Percentiles rank a stretch among this genome's conserved stretches.
phyloP scores from a whole-genome alignment of 2,888 invertebrate genomes.

The Metallyticus violacea region DNA sequence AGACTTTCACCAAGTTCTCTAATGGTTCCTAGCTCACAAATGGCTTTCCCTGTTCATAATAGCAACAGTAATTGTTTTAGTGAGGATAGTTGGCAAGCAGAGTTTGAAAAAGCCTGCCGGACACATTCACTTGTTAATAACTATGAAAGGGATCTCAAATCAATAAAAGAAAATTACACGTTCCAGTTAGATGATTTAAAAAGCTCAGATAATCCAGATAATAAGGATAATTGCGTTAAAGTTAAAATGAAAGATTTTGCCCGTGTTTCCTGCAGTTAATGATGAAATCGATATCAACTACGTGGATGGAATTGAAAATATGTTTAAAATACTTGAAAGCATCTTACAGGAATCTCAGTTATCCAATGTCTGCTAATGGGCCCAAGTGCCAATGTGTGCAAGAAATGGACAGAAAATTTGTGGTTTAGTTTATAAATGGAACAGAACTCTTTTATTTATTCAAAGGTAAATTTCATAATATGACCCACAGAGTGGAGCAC shows the following conservation, averaged over 20 bases:
- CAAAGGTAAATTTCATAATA: no score
- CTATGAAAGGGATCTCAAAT: conserved; percentile 62
- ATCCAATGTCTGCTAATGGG: conserved; percentile 17
- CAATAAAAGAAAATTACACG: conserved; percentile 58
- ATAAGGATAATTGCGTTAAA: conserved; percentile 53
- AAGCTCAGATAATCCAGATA: conserved; percentile 37
- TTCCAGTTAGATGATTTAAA: conserved; percentile 57
- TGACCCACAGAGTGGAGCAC: no score
- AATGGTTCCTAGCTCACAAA: conserved; percentile 5
- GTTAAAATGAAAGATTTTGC: conserved; percentile 94
- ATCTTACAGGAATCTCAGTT: conserved; percentile 55
- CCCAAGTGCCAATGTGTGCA: not conserved
- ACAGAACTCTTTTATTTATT: no score
- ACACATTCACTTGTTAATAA: conserved; percentile 67
- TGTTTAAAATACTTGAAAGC: conserved; percentile 69
- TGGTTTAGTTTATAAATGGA: no score
- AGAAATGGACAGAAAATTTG: no score
- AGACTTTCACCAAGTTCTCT: not conserved
- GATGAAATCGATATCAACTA: conserved; percentile 73
- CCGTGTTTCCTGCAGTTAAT: conserved; percentile 74
- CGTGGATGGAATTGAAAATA: conserved; percentile 73
- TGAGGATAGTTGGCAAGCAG: conserved; percentile 47
- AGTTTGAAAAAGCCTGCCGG: conserved; percentile 51
- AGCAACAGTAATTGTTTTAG: not conserved
- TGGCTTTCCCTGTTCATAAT: not conserved